phyloP scores from a whole-genome alignment of 2,797 vertebrate genomes.

The Cetoscarus ocellatus region DNA sequence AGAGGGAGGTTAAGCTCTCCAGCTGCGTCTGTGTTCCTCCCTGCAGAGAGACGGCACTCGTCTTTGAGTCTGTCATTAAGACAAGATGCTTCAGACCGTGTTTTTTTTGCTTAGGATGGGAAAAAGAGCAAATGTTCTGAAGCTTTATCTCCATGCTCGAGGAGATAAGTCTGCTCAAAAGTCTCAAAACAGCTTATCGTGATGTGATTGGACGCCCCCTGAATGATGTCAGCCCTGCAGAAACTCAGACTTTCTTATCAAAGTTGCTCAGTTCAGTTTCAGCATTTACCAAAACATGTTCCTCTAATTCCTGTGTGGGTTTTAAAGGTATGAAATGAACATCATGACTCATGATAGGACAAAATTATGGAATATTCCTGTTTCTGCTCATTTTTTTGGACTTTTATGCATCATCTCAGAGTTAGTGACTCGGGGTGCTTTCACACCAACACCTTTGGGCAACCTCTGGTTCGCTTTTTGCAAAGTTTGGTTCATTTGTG shows the following conservation, averaged over 20 bases:
- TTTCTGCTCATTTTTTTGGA: too few species aligned
- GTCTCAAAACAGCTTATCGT: not conserved
- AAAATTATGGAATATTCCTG: too few species aligned
- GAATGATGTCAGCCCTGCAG: not conserved
- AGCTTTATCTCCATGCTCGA: not conserved
- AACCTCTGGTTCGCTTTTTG: too few species aligned
- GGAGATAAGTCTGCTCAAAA: not conserved
- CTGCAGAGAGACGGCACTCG: slow-evolving; percentile 44
- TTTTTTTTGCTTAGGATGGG: not conserved
- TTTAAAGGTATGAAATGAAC: not conserved
- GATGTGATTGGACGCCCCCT: not conserved
- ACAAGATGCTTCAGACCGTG: not conserved
- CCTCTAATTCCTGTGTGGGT: too few species aligned
- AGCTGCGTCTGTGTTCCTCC: slow-evolving; percentile 54
- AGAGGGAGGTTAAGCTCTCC: slow-evolving; percentile 64
- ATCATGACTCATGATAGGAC: not conserved
- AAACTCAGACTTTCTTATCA: not conserved
- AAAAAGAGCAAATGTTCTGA: not conserved
- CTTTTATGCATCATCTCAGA: too few species aligned
- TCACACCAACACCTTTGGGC: too few species aligned
- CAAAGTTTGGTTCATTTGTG: too few species aligned
- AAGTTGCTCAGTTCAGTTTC: not conserved
- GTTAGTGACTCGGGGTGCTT: too few species aligned
- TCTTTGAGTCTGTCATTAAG: slow-evolving; percentile 31
- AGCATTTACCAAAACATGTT: too few species aligned